phyloP scores from a whole-genome alignment of 2,888 invertebrate species.

The Sceliomorpha sp. region DNA sequence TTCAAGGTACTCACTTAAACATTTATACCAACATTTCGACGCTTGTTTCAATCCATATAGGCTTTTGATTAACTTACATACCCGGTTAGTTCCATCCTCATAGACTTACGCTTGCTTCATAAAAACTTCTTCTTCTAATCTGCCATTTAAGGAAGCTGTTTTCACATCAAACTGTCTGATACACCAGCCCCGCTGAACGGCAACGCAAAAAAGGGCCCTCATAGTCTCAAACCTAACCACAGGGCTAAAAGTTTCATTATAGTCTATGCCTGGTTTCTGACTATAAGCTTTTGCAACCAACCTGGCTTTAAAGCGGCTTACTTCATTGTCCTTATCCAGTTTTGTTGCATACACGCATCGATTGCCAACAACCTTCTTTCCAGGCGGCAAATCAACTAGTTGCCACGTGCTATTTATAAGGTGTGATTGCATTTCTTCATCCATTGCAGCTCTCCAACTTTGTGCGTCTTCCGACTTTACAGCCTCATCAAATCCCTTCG shows the following conservation, averaged over 20 bases:
- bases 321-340: not conserved
- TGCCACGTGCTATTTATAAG: slow-evolving; percentile 12
- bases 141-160: slow-evolving; percentile 12
- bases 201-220: slow-evolving; percentile 9
- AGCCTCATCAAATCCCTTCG: not conserved
- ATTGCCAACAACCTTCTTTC: slow-evolving; percentile 1
- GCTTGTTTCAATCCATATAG: slow-evolving; percentile 17
- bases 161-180: slow-evolving; percentile 19
- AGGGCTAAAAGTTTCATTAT: slow-evolving; percentile 61
- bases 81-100: slow-evolving; percentile 2
- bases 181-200: not conserved
- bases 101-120: slow-evolving; percentile 17
- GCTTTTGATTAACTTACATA: slow-evolving; percentile 9
- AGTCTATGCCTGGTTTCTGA: slow-evolving; percentile 10
- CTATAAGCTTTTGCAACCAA: slow-evolving; percentile 12
- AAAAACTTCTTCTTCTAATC: slow-evolving; percentile 10
- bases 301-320: slow-evolving; percentile 10
- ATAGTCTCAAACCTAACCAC: slow-evolving; percentile 59
- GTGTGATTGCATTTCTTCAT: slow-evolving; percentile 21
- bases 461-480: not conserved
- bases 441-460: slow-evolving; percentile 9
- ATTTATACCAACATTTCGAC: slow-evolving; percentile 13
- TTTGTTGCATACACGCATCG: slow-evolving; percentile 12
- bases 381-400: slow-evolving; percentile 4
- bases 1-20: not conserved